phyloP scores from a whole-genome alignment of 2,888 invertebrate species.

The Ennomos fuscantarius region DNA sequence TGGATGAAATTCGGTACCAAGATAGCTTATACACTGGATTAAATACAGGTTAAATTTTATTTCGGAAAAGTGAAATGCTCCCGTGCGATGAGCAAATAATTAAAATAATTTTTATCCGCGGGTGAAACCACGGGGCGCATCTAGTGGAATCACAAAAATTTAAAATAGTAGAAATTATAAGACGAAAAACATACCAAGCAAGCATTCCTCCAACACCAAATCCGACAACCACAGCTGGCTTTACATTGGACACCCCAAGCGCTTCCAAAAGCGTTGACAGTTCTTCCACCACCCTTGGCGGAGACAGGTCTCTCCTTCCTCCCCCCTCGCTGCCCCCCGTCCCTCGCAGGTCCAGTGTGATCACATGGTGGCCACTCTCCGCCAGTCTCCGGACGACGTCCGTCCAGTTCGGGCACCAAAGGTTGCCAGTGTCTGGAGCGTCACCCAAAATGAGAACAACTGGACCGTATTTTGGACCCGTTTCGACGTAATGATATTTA shows the following conservation, averaged over 20 bases:
- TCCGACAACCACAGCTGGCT: slow-evolving; percentile 70
- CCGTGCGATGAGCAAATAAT: no score
- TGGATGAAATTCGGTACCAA: no score
- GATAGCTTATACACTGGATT: no score
- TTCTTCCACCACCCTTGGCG: slow-evolving; percentile 72
- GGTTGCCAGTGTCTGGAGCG: slow-evolving; percentile 68
- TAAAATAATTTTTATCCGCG: no score
- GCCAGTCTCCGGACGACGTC: slow-evolving; percentile 61
- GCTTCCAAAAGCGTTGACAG: slow-evolving; percentile 64
- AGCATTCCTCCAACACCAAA: slow-evolving; percentile 79
- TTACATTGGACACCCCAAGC: slow-evolving; percentile 63
- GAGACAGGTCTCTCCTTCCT: slow-evolving; percentile 62
- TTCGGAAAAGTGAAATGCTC: no score
- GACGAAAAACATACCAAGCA: slow-evolving; percentile 63
- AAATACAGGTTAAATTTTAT: no score
- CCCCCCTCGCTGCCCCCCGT: slow-evolving; percentile 77
- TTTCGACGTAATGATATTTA: slow-evolving; percentile 80
- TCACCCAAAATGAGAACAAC: slow-evolving; percentile 71
- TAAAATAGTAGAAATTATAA: no score
- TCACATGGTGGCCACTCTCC: slow-evolving; percentile 65
- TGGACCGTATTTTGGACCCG: slow-evolving; percentile 68
- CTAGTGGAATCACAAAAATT: no score
- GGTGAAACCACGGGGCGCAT: no score
- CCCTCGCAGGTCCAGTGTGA: slow-evolving; percentile 75
- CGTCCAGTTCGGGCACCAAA: slow-evolving; percentile 71